These are phyloP conservation scores for Anodontia alba DNA, from an alignment of 2,888 invertebrate genomes.

Conservation along the genomic window DNA sequence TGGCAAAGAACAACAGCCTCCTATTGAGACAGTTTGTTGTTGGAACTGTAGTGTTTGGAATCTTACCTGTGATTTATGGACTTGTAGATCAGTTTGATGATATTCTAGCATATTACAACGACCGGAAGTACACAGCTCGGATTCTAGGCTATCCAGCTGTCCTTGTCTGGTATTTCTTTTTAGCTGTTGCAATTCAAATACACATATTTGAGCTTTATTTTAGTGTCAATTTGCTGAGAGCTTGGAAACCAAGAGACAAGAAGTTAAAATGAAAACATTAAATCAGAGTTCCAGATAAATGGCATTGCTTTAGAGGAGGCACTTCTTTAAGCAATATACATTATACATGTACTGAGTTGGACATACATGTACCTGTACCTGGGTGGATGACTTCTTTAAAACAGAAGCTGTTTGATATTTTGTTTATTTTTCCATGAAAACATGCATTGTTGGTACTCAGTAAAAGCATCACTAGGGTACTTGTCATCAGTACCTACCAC, in stretches of 20 bases:
- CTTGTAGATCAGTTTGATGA: slow-evolving; percentile 93
- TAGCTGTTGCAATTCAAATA: slow-evolving; percentile 94
- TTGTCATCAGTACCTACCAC: no score
- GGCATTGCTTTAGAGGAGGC: no score
- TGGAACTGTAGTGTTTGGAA: slow-evolving; percentile 91
- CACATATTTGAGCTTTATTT: slow-evolving; percentile 83
- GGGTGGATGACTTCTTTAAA: no score
- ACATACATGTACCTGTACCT: no score
- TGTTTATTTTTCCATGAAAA: no score
- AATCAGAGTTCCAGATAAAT: not conserved
- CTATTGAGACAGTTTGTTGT: slow-evolving; percentile 86
- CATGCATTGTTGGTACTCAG: no score
- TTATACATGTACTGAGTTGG: no score
- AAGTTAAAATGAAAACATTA: slow-evolving; percentile 40
- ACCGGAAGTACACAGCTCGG: slow-evolving; percentile 87
- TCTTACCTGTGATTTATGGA: slow-evolving; percentile 93
- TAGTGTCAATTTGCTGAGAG: slow-evolving; percentile 77
- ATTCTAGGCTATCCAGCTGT: slow-evolving; percentile 91
- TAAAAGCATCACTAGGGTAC: no score
- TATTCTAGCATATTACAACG: slow-evolving; percentile 91
- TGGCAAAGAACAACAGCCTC: slow-evolving; percentile 92
- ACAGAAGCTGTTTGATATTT: no score
- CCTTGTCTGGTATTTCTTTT: slow-evolving; percentile 96
- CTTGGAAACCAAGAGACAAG: slow-evolving; percentile 79
- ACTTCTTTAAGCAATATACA: no score